Conservation (phyloP, 2,113 vertebrate species). For the Pedetes capensis region DNA sequence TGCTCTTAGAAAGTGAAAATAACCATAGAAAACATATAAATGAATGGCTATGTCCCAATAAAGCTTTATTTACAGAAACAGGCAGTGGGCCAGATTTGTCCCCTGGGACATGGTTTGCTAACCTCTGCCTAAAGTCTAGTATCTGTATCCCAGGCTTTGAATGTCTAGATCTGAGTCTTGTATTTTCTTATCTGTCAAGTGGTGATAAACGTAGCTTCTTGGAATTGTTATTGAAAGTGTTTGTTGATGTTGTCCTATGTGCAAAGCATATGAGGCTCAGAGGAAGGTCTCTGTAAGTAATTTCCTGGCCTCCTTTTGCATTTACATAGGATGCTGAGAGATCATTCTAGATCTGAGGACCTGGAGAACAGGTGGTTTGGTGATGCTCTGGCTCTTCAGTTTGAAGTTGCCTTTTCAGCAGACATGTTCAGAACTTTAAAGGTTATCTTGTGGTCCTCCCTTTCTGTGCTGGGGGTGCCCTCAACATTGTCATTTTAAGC, state of each 20-base stretch:
- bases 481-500: neutral
- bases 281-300: neutral
- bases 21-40: neutral
- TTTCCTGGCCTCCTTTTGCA: neutral
- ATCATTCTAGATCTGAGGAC: neutral
- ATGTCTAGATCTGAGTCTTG: neutral
- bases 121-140: neutral
- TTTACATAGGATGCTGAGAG: neutral
- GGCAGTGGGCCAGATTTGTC: neutral
- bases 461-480: neutral
- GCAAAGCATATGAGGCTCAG: neutral
- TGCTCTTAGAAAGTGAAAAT: neutral
- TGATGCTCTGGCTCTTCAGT: neutral
- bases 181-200: neutral
- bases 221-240: neutral
- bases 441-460: conserved; percentile 21
- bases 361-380: neutral
- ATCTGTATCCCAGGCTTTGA: neutral
- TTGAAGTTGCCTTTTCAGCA: neutral
- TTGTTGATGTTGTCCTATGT: neutral
- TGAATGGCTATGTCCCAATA: neutral
- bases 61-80: conserved; percentile 33
- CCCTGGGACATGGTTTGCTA: neutral
- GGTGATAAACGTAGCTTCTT: neutral
- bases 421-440: neutral